Evolutionary conservation across 2,113 vertebrate genomes (phyloP).

Genomic region (Saimiri boliviensis): DNA sequence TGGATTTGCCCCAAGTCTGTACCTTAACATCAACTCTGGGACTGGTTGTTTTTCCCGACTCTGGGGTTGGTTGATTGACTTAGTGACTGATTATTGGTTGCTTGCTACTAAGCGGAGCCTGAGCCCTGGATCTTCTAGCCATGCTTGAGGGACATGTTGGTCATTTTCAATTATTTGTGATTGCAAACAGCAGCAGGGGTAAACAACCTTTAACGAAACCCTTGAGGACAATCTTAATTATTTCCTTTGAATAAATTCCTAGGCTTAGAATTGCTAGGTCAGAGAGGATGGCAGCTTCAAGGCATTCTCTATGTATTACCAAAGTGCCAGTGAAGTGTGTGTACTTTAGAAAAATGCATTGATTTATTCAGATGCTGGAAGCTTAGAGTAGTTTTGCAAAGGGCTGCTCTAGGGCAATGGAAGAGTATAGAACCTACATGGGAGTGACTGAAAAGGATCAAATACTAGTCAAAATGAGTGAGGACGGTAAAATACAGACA

Average conservation of each 20-base stretch:
- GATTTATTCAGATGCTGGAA: not conserved
- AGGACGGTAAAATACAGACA: not conserved
- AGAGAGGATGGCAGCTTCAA: slow-evolving; percentile 1
- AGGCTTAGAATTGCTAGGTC: slow-evolving; percentile 16
- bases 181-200: slow-evolving; percentile 34
- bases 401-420: rapidly evolving
- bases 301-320: not conserved
- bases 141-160: not conserved
- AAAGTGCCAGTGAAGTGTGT: not conserved
- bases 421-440: rapidly evolving
- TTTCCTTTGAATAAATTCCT: slow-evolving; percentile 45
- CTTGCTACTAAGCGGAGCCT: not conserved
- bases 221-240: slow-evolving; percentile 58
- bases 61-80: not conserved
- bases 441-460: not conserved
- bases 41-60: not conserved
- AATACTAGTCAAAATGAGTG: not conserved
- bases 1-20: not conserved
- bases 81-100: not conserved
- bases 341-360: not conserved
- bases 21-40: not conserved
- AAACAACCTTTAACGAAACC: slow-evolving; percentile 42
- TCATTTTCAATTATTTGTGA: slow-evolving; percentile 27
- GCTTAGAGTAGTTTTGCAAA: not conserved
- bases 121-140: not conserved